Conservation (phyloP, 2,888 invertebrate species). For the Cerastis leucographa region DNA sequence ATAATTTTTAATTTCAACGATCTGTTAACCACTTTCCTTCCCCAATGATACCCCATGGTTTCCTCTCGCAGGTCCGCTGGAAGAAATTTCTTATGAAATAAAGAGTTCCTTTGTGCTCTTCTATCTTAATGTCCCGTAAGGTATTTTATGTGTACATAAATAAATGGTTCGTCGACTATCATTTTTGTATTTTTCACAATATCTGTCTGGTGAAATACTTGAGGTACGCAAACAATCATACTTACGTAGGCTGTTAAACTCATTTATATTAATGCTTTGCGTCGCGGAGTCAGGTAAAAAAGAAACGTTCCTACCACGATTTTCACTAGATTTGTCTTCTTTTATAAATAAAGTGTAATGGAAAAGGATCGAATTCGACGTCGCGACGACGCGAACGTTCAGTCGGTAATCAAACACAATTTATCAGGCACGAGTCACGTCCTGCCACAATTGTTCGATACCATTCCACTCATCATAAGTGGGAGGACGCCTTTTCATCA, state of each 20-base stretch:
- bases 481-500: conserved; percentile 15
- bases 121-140: no score
- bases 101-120: no score
- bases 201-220: no score
- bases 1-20: no score
- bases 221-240: no score
- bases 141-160: no score
- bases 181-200: no score
- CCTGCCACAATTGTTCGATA: conserved; percentile 22
- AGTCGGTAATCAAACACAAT: conserved; percentile 19
- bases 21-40: no score
- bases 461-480: conserved; percentile 37
- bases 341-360: conserved; percentile 11
- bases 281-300: not conserved
- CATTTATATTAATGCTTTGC: not conserved
- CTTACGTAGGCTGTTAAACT: not conserved
- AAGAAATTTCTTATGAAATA: no score
- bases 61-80: no score
- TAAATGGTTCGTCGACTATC: no score
- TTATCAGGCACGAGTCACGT: conserved; percentile 35
- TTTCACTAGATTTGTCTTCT: not conserved
- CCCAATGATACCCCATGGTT: no score
- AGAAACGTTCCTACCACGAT: not conserved
- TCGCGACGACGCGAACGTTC: conserved; percentile 21
- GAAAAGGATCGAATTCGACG: conserved; percentile 2